Evolutionary conservation across 2,888 invertebrate genomes (phyloP), one percentile per base, ranked within the genome.

Genomic region (Alloplasta piceator): DNA sequence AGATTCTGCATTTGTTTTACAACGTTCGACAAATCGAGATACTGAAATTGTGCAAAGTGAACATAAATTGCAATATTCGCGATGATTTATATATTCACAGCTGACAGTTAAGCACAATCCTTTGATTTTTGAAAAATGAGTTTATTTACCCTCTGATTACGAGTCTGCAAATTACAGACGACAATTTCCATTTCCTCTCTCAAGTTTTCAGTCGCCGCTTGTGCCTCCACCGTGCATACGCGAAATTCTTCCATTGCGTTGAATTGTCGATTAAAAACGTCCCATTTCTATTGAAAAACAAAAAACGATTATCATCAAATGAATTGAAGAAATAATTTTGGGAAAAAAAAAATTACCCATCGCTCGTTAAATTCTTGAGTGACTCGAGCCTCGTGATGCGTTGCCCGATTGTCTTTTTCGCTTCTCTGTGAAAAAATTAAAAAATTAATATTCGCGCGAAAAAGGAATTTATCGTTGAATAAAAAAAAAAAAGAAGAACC

Each of bases 211-310:
- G 89, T 89, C 12, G 90, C 89, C 46, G 90, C 87, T 86, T 92
- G 91, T 39, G 89, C 91, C 78, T 91, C 91, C 5, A 90, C 89
- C 38, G 90, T 90, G 56, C 91, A 91, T n/a, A 90, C 66, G 85
- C 89, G 83, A 73, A 90, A 90, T 85, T 91, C 88, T 80, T 90
- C 91, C 90, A 92, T 92, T 78, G 89, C 87, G 46, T 87, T 87
- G 52, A 89, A 90, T 74, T 91, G 91, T 36, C 88, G 86, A 70
- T 81, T 73, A 36, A 66, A 81, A 0, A 66, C 74, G 58, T 74
- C 82, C 75, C 80, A 88, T 82, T 68, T 85, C 85, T 71, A 76
- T 77, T 48, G 39, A 38, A 66, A 41, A 50, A 63, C 2, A 10
- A 52, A 58, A 52, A 77, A 82, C 80, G 48, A 58, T 12, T 64